Base-by-base conservation (phyloP, 2,113 vertebrate species). In the Myrmecobius fasciatus region DNA sequence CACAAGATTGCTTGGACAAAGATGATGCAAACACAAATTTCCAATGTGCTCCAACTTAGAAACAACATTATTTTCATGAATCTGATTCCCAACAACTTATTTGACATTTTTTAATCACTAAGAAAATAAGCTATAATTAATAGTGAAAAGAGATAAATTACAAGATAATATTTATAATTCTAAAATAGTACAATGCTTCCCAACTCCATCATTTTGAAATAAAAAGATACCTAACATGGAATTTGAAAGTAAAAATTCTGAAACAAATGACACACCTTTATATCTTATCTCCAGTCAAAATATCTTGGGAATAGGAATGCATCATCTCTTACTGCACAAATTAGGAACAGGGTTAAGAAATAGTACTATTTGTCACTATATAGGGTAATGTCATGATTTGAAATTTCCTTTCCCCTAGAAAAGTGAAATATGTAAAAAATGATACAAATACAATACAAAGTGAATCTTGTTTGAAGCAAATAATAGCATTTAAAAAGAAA, bases 211-310 rank as follows among this genome's bases (percentile, higher is more conserved):
- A 67, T 49, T 94, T 96, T 52, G 67, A 51, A 53, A 89, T 53
- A 8, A 97, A 97, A 96, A 46, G 25, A 54, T 47, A 53, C 8
- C 47, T 60, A 96, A 89, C 52, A 91, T 67, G 92, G 96, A 96
- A 94, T 95, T 48, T 96, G 43, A 12, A 97, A 94, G 96, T 51
- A 97, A 97, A 95, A 97, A 98, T 97, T 98, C 96, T 97, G 92
- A 90, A 94, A 94, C 83, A 95, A 97, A 97, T 97, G 97, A 97
- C 96, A 96, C 96, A 95, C 93, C 28, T 53, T 89, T 89, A 89
- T 89, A 90, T 93, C 93, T 96, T 91, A 96, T 91, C 96, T 97
- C 88, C 95, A 97, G 96, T 97, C 93, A 97, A 97, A 97, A 95
- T 92, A 93, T 91, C n/a, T 97, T 92, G 96, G 95, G 51, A 92